Evolutionary conservation across 2,888 invertebrate species (phyloP), one percentile per base, ranked within the genome.

Genomic region (Acrobasis repandana): DNA sequence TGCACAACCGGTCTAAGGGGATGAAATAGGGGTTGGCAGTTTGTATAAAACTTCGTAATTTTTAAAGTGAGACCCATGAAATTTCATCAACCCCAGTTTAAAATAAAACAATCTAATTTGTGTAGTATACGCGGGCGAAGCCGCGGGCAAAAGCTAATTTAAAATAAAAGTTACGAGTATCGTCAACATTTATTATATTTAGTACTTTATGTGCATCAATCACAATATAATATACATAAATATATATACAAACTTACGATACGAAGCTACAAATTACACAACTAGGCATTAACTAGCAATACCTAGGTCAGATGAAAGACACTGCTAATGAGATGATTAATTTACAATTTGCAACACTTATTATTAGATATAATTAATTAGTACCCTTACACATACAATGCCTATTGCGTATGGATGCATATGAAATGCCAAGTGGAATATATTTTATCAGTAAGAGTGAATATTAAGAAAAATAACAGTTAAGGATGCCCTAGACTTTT

Each of bases 101-200:
- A n/a, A n/a, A n/a, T n/a, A n/a, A n/a, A n/a, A n/a, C n/a, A n/a
- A n/a, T n/a, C n/a, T n/a, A n/a, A n/a, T n/a, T n/a, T n/a, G n/a
- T n/a, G n/a, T n/a, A n/a, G n/a, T n/a, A n/a, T n/a, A n/a, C n/a
- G n/a, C n/a, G n/a, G n/a, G n/a, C n/a, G n/a, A n/a, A n/a, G n/a
- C n/a, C n/a, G n/a, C n/a, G n/a, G n/a, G n/a, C n/a, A n/a, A n/a
- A n/a, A n/a, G n/a, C n/a, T n/a, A n/a, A n/a, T 28, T 28, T 28
- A 0, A 28, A 28, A 28, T 28, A 28, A 28, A 28, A 28, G 6
- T n/a, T n/a, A 3, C n/a, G 48, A 43, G 2, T 43, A 14, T 43
- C 16, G 64, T 63, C 60, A 63, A 63, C 60, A 59, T 49, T 50
- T 54, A 16, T 62, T 52, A 28, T 60, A 14, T 51, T 34, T 47